Evolutionary conservation across 2,797 vertebrate species (phyloP).

Genomic region (Sebastes kiyomatsui): DNA sequence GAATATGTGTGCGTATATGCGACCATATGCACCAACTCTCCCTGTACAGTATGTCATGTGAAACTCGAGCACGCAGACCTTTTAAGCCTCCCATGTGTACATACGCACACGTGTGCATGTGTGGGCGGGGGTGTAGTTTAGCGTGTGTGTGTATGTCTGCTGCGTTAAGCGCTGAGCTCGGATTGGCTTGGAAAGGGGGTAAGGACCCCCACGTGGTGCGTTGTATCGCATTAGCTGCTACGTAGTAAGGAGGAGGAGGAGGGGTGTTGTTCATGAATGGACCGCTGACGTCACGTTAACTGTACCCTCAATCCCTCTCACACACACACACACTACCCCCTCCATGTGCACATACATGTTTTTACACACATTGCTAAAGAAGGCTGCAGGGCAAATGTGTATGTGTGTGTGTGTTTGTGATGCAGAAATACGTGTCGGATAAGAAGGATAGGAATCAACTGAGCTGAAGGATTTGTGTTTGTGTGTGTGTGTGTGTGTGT

Average conservation of each 20-base stretch:
- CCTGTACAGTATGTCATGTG: constrained; percentile 20
- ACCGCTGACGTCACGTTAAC: constrained; percentile 55
- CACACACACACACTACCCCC: neutral
- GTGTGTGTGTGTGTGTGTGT: neutral
- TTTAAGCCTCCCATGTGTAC: constrained; percentile 46
- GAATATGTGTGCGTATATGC: neutral
- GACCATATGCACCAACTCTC: neutral
- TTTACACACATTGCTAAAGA: constrained; percentile 11
- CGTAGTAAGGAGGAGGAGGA: constrained; percentile 52
- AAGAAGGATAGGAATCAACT: constrained; percentile 45
- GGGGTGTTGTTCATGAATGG: constrained; percentile 71
- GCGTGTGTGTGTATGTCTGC: constrained; percentile 31
- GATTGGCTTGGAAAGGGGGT: constrained; percentile 79
- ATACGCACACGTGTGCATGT: constrained; percentile 35
- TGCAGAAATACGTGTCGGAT: constrained; percentile 34
- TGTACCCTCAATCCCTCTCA: constrained; percentile 31
- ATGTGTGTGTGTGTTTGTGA: constrained; percentile 23
- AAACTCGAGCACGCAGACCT: constrained; percentile 22
- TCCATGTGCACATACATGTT: neutral
- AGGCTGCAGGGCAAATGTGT: constrained; percentile 19
- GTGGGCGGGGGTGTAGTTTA: constrained; percentile 12
- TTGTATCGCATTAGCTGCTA: constrained; percentile 72
- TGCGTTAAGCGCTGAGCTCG: constrained; percentile 42
- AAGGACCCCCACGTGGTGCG: constrained; percentile 79
- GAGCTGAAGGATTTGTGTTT: constrained; percentile 7